These are phyloP conservation scores for Deroplatys truncata DNA, from an alignment of 2,888 invertebrate genomes.

Conservation along the genomic window DNA sequence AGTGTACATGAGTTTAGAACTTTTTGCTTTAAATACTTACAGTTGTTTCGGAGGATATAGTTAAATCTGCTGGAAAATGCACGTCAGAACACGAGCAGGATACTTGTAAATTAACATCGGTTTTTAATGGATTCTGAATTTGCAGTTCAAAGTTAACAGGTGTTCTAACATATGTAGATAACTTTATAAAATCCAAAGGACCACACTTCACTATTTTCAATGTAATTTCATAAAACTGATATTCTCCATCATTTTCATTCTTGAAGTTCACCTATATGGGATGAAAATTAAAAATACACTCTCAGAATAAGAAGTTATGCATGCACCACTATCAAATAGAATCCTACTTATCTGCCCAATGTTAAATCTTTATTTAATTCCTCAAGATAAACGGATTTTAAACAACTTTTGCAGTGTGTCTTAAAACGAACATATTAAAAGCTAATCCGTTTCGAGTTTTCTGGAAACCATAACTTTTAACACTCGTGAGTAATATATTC, in stretches of 20 bases:
- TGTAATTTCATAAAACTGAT: slow-evolving; percentile 40
- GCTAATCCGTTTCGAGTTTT: no score
- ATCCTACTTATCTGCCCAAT: no score
- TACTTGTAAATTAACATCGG: slow-evolving; percentile 37
- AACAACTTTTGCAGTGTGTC: no score
- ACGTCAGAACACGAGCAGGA: slow-evolving; percentile 34
- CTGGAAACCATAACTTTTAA: no score
- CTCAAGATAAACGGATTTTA: no score
- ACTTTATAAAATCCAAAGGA: slow-evolving; percentile 38
- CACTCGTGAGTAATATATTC: no score
- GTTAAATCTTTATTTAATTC: no score
- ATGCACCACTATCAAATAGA: no score
- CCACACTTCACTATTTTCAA: slow-evolving; percentile 39
- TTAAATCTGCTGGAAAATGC: slow-evolving; percentile 34
- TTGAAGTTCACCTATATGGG: slow-evolving; percentile 41
- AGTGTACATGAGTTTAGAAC: not conserved
- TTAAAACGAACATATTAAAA: no score
- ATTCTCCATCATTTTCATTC: slow-evolving; percentile 41
- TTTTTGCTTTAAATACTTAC: slow-evolving; percentile 34
- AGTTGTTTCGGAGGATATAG: slow-evolving; percentile 37
- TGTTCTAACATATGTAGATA: slow-evolving; percentile 40
- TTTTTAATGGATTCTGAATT: slow-evolving; percentile 42
- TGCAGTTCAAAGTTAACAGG: slow-evolving; percentile 36
- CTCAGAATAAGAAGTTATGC: no score
- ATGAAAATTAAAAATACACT: not conserved